Percentiles rank a stretch among this genome's conserved stretches.
Evolutionary conservation across 2,113 vertebrate species (phyloP).

Genomic region (Acanthisitta chloris): DNA sequence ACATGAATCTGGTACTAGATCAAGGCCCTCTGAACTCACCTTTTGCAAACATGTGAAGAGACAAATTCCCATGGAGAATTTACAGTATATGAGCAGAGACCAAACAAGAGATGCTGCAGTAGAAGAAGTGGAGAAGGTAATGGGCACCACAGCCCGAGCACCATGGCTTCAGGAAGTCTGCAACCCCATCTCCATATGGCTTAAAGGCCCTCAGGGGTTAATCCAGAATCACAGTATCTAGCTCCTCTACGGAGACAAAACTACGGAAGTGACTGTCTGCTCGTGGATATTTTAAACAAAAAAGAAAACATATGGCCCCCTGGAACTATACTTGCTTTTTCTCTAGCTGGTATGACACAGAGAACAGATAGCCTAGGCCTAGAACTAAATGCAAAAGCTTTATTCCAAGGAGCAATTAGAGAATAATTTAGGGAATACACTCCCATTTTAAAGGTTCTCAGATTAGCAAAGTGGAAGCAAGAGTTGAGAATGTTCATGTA

Average conservation of each 20-base stretch:
- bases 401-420: neutral
- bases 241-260: constrained; percentile 11
- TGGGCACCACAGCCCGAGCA: neutral
- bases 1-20: neutral
- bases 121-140: neutral
- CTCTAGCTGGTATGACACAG: neutral
- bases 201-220: neutral
- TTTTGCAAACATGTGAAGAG: neutral
- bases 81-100: neutral
- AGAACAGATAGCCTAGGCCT: neutral
- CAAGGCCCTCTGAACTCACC: neutral
- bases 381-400: neutral
- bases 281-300: constrained; percentile 42
- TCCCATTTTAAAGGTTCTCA: neutral
- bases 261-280: constrained; percentile 43
- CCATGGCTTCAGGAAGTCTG: neutral
- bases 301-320: constrained; percentile 51
- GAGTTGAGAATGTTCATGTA: neutral
- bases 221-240: neutral
- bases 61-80: neutral
- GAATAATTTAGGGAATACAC: neutral
- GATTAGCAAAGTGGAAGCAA: neutral
- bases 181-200: neutral
- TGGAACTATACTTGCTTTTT: constrained; percentile 10
- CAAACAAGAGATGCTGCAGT: neutral